phyloP scores from a whole-genome alignment of 1,140 invertebrate genomes.

The Heliconius nattereri region DNA sequence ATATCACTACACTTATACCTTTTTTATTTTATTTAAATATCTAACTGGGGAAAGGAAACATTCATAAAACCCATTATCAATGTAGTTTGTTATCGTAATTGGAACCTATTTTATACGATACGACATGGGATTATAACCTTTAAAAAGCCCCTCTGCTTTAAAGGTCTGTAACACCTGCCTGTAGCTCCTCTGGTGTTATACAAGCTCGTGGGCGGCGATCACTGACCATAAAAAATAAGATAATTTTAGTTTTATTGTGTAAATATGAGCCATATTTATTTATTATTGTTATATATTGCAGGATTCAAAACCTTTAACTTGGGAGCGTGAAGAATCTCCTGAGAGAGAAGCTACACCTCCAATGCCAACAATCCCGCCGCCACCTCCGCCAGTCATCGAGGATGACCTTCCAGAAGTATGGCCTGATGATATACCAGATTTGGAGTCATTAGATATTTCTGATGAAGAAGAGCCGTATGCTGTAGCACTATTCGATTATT shows the following conservation, averaged over 20 bases:
- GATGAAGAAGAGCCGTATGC: constrained; percentile 82
- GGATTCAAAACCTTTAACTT: constrained; percentile 59
- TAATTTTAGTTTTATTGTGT: too few relatives aligned
- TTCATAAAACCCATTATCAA: background rate
- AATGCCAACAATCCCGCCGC: constrained; percentile 89
- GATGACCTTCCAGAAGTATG: constrained; percentile 60
- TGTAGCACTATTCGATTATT: constrained; percentile 88
- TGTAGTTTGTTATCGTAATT: background rate
- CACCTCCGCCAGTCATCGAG: constrained; percentile 83
- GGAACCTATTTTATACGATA: background rate
- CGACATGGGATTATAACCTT: too few relatives aligned
- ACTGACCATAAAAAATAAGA: too few relatives aligned
- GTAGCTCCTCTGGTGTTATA: too few relatives aligned
- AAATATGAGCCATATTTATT: background rate
- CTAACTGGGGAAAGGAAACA: background rate
- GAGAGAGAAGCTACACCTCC: constrained; percentile 83
- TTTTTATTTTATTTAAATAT: too few relatives aligned
- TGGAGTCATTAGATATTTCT: constrained; percentile 28
- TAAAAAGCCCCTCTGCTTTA: too few relatives aligned
- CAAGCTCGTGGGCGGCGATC: too few relatives aligned
- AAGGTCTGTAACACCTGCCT: too few relatives aligned
- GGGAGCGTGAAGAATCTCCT: constrained; percentile 62
- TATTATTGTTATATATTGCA: constrained; percentile 29
- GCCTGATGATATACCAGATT: constrained; percentile 52
- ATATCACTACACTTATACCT: too few relatives aligned